Conservation (phyloP, 2,888 invertebrate genomes). For the Thera britannica region DNA sequence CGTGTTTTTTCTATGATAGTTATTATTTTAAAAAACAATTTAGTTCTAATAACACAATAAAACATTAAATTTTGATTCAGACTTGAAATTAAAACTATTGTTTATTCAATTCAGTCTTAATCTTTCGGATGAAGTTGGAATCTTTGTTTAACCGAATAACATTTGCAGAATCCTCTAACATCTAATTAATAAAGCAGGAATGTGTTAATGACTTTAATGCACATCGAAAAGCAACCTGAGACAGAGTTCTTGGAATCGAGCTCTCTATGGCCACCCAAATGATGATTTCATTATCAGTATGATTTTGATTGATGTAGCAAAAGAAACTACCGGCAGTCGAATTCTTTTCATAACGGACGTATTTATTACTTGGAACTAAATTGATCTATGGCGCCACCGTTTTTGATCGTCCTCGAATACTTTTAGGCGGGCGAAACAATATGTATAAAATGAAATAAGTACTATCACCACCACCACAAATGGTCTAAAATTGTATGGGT, state of each 20-base stretch:
- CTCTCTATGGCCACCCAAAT: constrained; percentile 84
- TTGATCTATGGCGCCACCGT: constrained; percentile 80
- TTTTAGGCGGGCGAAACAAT: constrained; percentile 24
- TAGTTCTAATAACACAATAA: too few species aligned
- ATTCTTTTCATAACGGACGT: constrained; percentile 79
- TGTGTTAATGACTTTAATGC: constrained; percentile 78
- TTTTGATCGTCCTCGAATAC: constrained; percentile 59
- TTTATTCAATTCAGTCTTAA: background rate
- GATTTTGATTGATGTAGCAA: constrained; percentile 84
- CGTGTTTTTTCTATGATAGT: too few species aligned
- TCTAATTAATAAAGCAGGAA: constrained; percentile 84
- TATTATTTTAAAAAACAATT: too few species aligned
- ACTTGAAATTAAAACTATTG: too few species aligned
- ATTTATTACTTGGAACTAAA: constrained; percentile 81
- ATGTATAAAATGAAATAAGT: background rate
- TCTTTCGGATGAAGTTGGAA: background rate
- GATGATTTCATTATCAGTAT: constrained; percentile 85
- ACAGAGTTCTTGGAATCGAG: constrained; percentile 72
- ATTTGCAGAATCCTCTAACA: constrained; percentile 51
- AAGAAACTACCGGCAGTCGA: constrained; percentile 76
- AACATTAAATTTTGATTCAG: too few species aligned
- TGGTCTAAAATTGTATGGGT: too few species aligned
- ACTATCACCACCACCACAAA: too few species aligned
- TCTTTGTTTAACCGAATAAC: constrained; percentile 28
- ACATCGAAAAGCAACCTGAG: constrained; percentile 58